Evolutionary conservation across 2,113 vertebrate genomes (phyloP), one percentile per base, ranked within the genome.

Genomic region (Canis aureus): DNA sequence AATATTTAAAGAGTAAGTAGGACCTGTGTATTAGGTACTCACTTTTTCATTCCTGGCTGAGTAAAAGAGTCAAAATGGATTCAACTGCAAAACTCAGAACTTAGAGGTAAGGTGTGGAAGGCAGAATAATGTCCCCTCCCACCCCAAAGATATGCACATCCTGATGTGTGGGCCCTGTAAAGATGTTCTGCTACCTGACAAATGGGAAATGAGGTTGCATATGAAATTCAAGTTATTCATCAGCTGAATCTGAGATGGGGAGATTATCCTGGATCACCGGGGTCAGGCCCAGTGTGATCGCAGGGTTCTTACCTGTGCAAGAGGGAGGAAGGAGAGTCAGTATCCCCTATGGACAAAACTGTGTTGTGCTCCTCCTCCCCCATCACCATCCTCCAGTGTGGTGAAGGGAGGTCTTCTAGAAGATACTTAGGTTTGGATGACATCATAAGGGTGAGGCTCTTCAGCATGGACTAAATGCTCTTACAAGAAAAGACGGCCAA

Each of bases 251-350:
- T 38, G 92, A 43, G 84, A 3, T 5, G 12, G 67, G 11, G 32
- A 27, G 81, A 64, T n/a, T 53, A 55, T n/a, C 59, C 43, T n/a
- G 43, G 23, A 38, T 35, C 43, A 74, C 6, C 10, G 19, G 17
- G 0, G 35, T 51, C 1, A 8, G 38, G 1, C 2, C 8, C 35
- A 3, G 9, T 0, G 5, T 6, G 2, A 55, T 13, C n/a, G 43
- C 35, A 29, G 1, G 7, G 43, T 71, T 11, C 43, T 79, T 57
- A 49, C 23, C 59, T 20, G 8, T 13, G n/a, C 23, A 73, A 64
- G 7, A 53, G 20, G 51, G 20, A 81, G 60, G 20, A 27, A 59
- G 25, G 29, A 83, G 35, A 60, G 19, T 29, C 22, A 15, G 19
- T 16, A 8, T 29, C 20, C 60, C 11, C 35, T 25, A 3, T 13